Evolutionary conservation across 1,140 invertebrate species (phyloP).

Genomic region (Cataglyphis hispanica): DNA sequence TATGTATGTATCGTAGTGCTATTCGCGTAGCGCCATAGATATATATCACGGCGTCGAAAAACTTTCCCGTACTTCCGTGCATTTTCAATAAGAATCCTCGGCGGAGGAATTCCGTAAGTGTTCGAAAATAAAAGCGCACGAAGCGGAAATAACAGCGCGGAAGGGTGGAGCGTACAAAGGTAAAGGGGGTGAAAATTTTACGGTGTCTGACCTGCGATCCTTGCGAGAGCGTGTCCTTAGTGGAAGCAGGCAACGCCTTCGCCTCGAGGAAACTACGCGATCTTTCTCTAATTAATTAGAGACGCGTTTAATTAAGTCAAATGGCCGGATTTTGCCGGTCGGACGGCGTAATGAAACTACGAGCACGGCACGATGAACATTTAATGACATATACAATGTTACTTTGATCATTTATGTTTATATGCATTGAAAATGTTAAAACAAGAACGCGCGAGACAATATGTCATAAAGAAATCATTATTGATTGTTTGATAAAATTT

Average conservation of each 20-base stretch:
- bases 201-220: slow-evolving; percentile 52
- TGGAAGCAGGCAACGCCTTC: slow-evolving; percentile 20
- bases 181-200: slow-evolving; percentile 65
- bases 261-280: slow-evolving; percentile 51
- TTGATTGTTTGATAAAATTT: background rate
- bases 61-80: slow-evolving; percentile 53
- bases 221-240: slow-evolving; percentile 18
- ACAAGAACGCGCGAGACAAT: background rate
- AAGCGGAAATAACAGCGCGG: slow-evolving; percentile 45
- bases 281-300: slow-evolving; percentile 75
- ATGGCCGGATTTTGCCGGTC: slow-evolving; percentile 62
- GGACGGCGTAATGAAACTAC: slow-evolving; percentile 37
- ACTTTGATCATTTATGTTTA: slow-evolving; percentile 9
- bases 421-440: slow-evolving; percentile 2
- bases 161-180: slow-evolving; percentile 11
- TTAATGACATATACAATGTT: slow-evolving; percentile 10
- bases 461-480: background rate
- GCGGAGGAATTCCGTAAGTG: slow-evolving; percentile 59
- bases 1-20: slow-evolving; percentile 24
- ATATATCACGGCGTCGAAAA: slow-evolving; percentile 57
- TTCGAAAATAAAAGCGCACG: slow-evolving; percentile 54
- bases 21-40: background rate
- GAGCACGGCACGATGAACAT: background rate
- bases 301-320: slow-evolving; percentile 75
- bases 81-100: slow-evolving; percentile 61